phyloP scores from a whole-genome alignment of 53 echinoderm and acorn worm species.

The Hippasteria phrygiana region DNA sequence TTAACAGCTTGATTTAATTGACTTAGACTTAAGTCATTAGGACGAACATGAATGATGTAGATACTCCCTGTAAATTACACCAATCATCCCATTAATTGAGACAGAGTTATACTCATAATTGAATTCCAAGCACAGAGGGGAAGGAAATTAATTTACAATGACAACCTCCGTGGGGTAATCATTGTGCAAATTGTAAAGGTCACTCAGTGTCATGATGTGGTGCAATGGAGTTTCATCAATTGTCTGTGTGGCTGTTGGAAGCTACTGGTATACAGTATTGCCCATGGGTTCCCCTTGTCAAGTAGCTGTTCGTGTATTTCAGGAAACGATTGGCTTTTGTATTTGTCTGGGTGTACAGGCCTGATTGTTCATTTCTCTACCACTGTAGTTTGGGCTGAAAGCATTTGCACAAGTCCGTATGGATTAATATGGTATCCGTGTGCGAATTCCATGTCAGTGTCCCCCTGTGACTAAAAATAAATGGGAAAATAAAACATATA shows the following conservation, averaged over 20 bases:
- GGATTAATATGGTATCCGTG: too few relatives aligned
- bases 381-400: too few relatives aligned
- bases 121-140: background rate
- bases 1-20: background rate
- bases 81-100: conserved; percentile 34
- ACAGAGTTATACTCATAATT: background rate
- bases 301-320: too few relatives aligned
- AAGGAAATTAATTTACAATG: conserved; percentile 18
- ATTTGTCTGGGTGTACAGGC: too few relatives aligned
- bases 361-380: too few relatives aligned
- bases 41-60: background rate
- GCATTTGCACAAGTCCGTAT: too few relatives aligned
- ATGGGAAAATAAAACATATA: too few relatives aligned
- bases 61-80: background rate
- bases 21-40: background rate
- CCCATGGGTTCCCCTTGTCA: too few relatives aligned
- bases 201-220: background rate
- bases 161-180: background rate
- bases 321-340: too few relatives aligned
- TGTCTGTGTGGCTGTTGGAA: background rate
- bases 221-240: background rate
- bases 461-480: too few relatives aligned
- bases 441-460: too few relatives aligned
- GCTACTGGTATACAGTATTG: too few relatives aligned
- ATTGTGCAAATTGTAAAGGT: conserved; percentile 8